Evolutionary conservation across 2,888 invertebrate genomes (phyloP).

Genomic region (Eurytoma adleriae): DNA sequence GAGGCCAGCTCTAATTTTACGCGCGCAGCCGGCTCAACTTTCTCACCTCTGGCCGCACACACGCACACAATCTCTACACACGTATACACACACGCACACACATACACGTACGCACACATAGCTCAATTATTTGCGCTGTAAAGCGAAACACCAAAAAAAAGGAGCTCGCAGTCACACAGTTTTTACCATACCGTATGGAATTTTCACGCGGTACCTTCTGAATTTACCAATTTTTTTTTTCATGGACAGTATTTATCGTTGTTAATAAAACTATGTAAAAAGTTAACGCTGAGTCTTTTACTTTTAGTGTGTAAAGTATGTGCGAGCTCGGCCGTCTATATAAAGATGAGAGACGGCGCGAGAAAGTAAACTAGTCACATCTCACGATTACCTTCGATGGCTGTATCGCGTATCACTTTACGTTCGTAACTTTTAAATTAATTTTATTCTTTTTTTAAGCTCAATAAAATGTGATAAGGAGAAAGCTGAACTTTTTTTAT

Average conservation of each 20-base stretch:
- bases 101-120: conserved; percentile 8
- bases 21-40: conserved; percentile 14
- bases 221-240: conserved; percentile 61
- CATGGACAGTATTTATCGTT: conserved; percentile 72
- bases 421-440: background rate
- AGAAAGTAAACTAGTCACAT: too few species aligned
- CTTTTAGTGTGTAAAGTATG: conserved; percentile 10
- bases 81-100: conserved; percentile 20
- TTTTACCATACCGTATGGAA: conserved; percentile 44
- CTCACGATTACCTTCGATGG: too few species aligned
- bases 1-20: conserved; percentile 55
- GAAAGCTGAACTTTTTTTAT: too few species aligned
- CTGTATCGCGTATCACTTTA: too few species aligned
- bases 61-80: conserved; percentile 12
- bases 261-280: conserved; percentile 70
- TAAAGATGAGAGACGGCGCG: too few species aligned
- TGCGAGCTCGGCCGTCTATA: too few species aligned
- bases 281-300: conserved; percentile 53
- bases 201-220: conserved; percentile 58
- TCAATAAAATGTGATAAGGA: background rate
- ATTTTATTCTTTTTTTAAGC: conserved; percentile 30
- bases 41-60: conserved; percentile 1
- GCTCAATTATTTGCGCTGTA: conserved; percentile 47
- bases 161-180: conserved; percentile 18
- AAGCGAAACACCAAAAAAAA: conserved; percentile 35